Conservation (phyloP, 2,888 invertebrate genomes). For the Rhyacophila evoluta region DNA sequence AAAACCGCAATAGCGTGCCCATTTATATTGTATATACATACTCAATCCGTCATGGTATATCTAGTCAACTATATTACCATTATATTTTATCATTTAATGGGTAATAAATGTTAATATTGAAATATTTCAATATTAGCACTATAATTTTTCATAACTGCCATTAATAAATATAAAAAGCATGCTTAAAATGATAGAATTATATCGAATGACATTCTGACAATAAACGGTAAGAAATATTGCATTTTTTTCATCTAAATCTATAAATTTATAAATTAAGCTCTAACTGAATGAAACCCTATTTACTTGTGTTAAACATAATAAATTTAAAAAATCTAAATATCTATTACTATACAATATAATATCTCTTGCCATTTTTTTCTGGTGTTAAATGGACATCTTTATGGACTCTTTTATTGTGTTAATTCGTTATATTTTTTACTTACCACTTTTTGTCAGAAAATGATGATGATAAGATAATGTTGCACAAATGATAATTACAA, state of each 20-base stretch:
- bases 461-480: neutral
- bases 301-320: no score
- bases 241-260: neutral
- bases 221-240: neutral
- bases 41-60: neutral
- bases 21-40: no score
- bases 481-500: neutral
- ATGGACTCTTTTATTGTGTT: neutral
- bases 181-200: neutral
- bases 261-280: no score
- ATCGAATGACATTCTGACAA: neutral
- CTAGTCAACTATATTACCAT: neutral
- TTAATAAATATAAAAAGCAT: neutral
- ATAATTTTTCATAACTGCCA: neutral
- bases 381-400: neutral
- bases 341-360: neutral
- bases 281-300: no score
- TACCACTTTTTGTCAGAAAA: neutral
- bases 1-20: no score
- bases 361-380: neutral
- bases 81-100: neutral
- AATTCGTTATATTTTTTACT: neutral
- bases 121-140: neutral
- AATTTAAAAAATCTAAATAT: no score
- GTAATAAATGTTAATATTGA: neutral